Evolutionary conservation across 2,888 invertebrate genomes (phyloP), one percentile per base, ranked within the genome.

Genomic region (Machimus atricapillus): DNA sequence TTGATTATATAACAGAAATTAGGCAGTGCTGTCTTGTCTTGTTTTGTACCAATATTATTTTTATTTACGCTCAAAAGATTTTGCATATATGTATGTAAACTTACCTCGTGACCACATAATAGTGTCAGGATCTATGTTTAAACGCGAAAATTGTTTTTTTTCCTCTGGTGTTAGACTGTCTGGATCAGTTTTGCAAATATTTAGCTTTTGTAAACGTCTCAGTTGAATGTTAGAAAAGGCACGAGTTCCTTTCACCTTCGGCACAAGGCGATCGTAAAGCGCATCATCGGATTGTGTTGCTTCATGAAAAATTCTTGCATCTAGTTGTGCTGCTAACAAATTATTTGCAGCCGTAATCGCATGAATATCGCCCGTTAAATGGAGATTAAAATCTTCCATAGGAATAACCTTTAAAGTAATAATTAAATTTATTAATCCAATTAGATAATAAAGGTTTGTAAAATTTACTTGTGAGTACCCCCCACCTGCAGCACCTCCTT

Each of bases 351-450:
- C 98, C 0, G 97, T 96, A n/a, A 99, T 97, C 0, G 99, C 99
- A 93, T 99, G 99, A 90, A 99, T 99, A 91, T 99, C 99, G 0
- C 99, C 98, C 0, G 99, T 99, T 89, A 99, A 93, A 92, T 99
- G 99, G 0, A 99, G 94, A 93, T 99, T 99, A 93, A 99, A 99
- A 90, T 99, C 99, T 93, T 99, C 99, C 99, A 99, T 99, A 0
- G 99, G 99, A 89, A 99, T 99, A 0, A 97, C 97, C 94, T 87
- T 23, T 9, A 23, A 12, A 27, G 27, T 7, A 12, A 66, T 12
- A 27, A 27, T 66, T 66, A 12, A 12, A 23, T 66, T 66, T 23
- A 66, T 27, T 23, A 23, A 7, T 12, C 3, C 7, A 66, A 16
- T 58, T n/a, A 56, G 12, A 8, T 6, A 14, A 23, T 14, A 66